Percentiles rank a stretch among this genome's conserved stretches.
phyloP scores from a whole-genome alignment of 2,888 invertebrate genomes.

The Isoperla grammatica region DNA sequence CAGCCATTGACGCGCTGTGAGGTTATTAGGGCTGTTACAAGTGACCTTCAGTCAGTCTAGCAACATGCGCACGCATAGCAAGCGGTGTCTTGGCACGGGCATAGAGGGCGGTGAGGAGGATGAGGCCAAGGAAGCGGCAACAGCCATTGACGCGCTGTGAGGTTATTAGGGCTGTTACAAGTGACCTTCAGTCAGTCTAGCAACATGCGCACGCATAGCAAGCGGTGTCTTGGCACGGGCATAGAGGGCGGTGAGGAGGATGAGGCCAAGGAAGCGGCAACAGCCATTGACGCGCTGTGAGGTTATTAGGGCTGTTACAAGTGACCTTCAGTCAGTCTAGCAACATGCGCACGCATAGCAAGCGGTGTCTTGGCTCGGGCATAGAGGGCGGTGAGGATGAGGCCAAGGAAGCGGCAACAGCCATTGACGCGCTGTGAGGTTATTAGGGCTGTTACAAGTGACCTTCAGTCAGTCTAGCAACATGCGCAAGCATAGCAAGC shows the following conservation, averaged over 20 bases:
- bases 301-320: too few relatives aligned
- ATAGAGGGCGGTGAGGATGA: too few relatives aligned
- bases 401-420: too few relatives aligned
- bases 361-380: constrained; percentile 13
- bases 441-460: too few relatives aligned
- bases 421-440: too few relatives aligned
- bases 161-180: constrained; percentile 34
- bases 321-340: constrained; percentile 79
- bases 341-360: constrained; percentile 54
- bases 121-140: too few relatives aligned
- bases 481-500: constrained; percentile 80
- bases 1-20: too few relatives aligned
- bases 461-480: constrained; percentile 78
- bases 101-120: too few relatives aligned
- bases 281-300: too few relatives aligned
- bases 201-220: constrained; percentile 80
- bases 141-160: constrained; percentile 24
- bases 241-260: too few relatives aligned
- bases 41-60: constrained; percentile 78
- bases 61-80: constrained; percentile 80
- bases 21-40: too few relatives aligned
- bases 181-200: constrained; percentile 79
- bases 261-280: too few relatives aligned
- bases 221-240: constrained; percentile 64
- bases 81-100: constrained; percentile 66